Percentiles rank a stretch among this genome's conserved stretches.
phyloP scores from a whole-genome alignment of 2,888 invertebrate genomes.

The Oligia fasciuncula region DNA sequence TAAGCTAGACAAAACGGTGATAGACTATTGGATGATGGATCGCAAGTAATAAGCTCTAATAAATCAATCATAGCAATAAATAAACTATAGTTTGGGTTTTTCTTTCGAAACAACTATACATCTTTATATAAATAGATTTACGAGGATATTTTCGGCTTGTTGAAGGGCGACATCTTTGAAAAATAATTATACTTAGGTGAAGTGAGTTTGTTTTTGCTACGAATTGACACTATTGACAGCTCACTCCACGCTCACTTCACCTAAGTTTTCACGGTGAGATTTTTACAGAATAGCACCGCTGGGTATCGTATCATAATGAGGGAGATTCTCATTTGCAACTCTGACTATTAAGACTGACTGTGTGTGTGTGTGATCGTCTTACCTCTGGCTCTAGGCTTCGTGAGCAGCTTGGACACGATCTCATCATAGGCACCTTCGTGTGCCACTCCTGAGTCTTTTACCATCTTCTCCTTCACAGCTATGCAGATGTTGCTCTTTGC shows the following conservation, averaged over 20 bases:
- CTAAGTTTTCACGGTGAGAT: too few species aligned
- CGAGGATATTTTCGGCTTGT: neutral
- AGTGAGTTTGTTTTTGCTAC: too few species aligned
- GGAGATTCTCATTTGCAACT: neutral
- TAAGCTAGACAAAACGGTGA: neutral
- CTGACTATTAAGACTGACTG: neutral
- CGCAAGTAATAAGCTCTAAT: neutral
- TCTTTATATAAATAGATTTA: neutral
- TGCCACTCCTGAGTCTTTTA: slow-evolving; percentile 98
- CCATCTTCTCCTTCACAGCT: slow-evolving; percentile 97
- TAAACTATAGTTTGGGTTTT: neutral
- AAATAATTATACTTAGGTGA: neutral
- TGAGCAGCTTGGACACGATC: slow-evolving; percentile 95
- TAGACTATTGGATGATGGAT: slow-evolving; percentile 15
- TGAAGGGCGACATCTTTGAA: neutral
- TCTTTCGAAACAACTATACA: neutral
- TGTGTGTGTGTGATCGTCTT: slow-evolving; percentile 71
- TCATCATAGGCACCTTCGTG: slow-evolving; percentile 96
- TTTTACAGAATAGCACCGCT: too few species aligned
- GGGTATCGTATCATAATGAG: too few species aligned
- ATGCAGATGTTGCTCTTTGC: slow-evolving; percentile 97
- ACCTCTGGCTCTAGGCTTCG: slow-evolving; percentile 97
- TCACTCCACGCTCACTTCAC: too few species aligned
- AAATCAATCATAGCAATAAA: neutral
- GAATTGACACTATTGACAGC: too few species aligned